Conservation (phyloP, 2,113 vertebrate genomes). For the Alouatta palliata region DNA sequence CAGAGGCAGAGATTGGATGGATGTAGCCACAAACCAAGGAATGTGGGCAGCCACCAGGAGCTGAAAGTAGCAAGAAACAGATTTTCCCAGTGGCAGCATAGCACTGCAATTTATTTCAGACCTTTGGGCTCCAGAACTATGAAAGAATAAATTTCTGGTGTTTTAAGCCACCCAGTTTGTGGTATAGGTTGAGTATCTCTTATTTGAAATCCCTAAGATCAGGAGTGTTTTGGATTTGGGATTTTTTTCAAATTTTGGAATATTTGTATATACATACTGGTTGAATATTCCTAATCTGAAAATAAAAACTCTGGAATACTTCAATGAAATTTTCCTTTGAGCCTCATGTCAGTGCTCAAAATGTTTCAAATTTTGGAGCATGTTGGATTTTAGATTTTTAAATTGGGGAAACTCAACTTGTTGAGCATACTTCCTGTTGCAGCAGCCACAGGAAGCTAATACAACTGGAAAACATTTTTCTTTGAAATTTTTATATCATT, state of each 20-base stretch:
- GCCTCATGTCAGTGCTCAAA: neutral
- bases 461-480: neutral
- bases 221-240: too few species aligned
- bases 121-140: neutral
- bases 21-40: too few species aligned
- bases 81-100: neutral
- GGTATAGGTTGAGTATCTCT: too few species aligned
- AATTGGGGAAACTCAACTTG: neutral
- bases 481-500: neutral
- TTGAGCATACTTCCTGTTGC: too few species aligned
- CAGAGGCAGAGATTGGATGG: too few species aligned
- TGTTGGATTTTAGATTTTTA: neutral
- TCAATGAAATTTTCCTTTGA: neutral
- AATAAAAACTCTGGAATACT: neutral
- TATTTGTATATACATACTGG: too few species aligned
- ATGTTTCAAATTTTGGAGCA: neutral
- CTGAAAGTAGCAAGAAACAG: too few species aligned
- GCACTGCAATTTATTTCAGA: neutral
- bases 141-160: neutral
- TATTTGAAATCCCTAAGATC: too few species aligned
- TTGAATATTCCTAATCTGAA: too few species aligned
- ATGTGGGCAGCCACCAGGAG: too few species aligned
- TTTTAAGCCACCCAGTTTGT: too few species aligned
- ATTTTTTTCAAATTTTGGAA: too few species aligned
- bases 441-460: neutral